A percentile compares a stretch with the other conserved stretches of the same genome.
phyloP scores from a whole-genome alignment of 2,113 vertebrate species.

The Marmota monax region DNA sequence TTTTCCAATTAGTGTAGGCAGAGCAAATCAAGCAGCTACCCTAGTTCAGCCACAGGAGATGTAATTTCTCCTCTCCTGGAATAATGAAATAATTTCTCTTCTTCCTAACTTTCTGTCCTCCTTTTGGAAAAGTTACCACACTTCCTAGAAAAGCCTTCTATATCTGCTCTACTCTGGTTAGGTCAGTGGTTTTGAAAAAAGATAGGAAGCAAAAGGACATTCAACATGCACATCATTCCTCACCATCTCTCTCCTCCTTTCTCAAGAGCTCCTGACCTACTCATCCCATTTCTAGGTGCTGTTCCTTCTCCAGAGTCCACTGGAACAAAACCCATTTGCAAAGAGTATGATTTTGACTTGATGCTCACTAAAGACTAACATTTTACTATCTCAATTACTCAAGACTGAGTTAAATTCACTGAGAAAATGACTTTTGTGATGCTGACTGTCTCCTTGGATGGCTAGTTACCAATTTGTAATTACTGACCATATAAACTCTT shows the following conservation, averaged over 20 bases:
- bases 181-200: background rate
- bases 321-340: background rate
- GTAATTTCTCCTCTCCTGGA: background rate
- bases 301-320: background rate
- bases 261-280: background rate
- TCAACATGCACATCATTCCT: background rate
- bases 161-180: background rate
- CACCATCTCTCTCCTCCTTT: background rate
- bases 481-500: conserved; percentile 37
- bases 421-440: conserved; percentile 22
- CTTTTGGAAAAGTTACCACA: background rate
- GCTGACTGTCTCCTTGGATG: background rate
- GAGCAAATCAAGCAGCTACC: background rate
- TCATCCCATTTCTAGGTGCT: background rate
- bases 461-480: background rate
- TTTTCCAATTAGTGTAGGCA: conserved; percentile 12
- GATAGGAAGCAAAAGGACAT: background rate
- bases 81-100: background rate
- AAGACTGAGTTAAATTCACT: background rate
- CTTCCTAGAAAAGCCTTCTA: background rate
- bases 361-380: background rate
- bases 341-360: background rate
- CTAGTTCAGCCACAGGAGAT: background rate
- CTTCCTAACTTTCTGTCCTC: background rate
- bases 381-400: conserved; percentile 44